A percentile compares a stretch with the other conserved stretches of the same genome.
Conservation (phyloP, 1,140 invertebrate species). For the Hylaeus anthracinus region DNA sequence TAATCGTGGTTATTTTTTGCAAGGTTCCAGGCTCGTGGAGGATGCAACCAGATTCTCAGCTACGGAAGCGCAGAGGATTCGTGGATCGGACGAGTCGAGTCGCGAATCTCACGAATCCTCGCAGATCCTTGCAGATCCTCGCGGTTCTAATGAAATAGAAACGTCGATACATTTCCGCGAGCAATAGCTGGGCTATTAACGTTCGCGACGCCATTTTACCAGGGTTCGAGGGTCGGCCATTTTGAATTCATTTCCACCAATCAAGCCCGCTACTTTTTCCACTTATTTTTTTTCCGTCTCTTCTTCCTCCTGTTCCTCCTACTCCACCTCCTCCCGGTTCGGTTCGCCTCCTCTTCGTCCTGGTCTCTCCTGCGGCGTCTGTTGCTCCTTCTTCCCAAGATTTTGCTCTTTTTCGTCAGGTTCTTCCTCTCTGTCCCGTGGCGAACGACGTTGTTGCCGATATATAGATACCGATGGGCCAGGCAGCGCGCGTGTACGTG, state of each 20-base stretch:
- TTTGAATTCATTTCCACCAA: slow-evolving; percentile 80
- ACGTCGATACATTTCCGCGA: slow-evolving; percentile 67
- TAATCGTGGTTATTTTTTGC: too few species aligned
- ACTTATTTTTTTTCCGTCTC: slow-evolving; percentile 69
- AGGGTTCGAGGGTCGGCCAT: slow-evolving; percentile 71
- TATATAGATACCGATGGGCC: slow-evolving; percentile 32
- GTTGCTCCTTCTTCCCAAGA: slow-evolving; percentile 20
- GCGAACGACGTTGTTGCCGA: slow-evolving; percentile 33
- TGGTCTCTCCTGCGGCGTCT: slow-evolving; percentile 2
- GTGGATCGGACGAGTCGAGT: too few species aligned
- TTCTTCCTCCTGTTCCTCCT: slow-evolving; percentile 49
- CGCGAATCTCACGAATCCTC: too few species aligned
- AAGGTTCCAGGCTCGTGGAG: too few species aligned
- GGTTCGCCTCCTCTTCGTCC: slow-evolving; percentile 36
- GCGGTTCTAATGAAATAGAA: slow-evolving; percentile 65
- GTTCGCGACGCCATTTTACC: slow-evolving; percentile 76
- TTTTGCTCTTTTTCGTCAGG: slow-evolving; percentile 29
- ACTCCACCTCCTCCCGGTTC: slow-evolving; percentile 44
- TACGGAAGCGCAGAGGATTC: background rate
- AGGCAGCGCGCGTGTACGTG: slow-evolving; percentile 6
- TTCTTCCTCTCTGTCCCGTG: slow-evolving; percentile 39
- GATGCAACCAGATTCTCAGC: too few species aligned
- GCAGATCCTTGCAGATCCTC: too few species aligned
- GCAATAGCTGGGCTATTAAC: slow-evolving; percentile 64
- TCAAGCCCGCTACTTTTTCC: slow-evolving; percentile 69